phyloP scores from a whole-genome alignment of 1,140 invertebrate species.

The Paraescarpia echinospica region DNA sequence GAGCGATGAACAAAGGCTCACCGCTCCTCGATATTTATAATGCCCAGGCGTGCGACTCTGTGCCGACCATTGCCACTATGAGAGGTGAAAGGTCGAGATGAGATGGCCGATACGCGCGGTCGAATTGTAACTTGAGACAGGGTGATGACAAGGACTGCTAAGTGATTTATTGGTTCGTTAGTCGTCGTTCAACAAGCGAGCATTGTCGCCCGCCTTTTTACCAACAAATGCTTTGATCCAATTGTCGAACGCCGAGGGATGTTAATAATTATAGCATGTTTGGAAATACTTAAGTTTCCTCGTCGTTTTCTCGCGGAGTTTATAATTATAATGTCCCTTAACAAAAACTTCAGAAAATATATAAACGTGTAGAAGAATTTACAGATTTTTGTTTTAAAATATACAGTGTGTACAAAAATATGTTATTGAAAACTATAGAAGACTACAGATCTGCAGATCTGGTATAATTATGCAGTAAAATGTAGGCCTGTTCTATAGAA shows the following conservation, averaged over 20 bases:
- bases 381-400: too few species aligned
- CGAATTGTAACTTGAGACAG: neutral
- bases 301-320: neutral
- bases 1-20: neutral
- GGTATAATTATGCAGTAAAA: too few species aligned
- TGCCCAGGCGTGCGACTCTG: neutral
- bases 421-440: too few species aligned
- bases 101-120: neutral
- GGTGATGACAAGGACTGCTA: neutral
- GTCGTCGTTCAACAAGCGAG: neutral
- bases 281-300: neutral
- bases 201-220: neutral
- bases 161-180: neutral
- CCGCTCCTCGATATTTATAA: neutral
- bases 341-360: too few species aligned
- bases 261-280: neutral
- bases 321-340: too few species aligned
- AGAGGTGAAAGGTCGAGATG: neutral
- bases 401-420: too few species aligned
- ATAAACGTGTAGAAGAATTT: too few species aligned
- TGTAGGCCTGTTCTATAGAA: too few species aligned
- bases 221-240: neutral
- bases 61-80: neutral
- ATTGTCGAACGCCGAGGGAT: neutral
- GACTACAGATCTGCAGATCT: too few species aligned